A percentile compares a stretch with the other conserved stretches of the same genome.
These are phyloP conservation scores for Plectropomus leopardus DNA, from an alignment of 2,113 vertebrate species.

Conservation along the genomic window DNA sequence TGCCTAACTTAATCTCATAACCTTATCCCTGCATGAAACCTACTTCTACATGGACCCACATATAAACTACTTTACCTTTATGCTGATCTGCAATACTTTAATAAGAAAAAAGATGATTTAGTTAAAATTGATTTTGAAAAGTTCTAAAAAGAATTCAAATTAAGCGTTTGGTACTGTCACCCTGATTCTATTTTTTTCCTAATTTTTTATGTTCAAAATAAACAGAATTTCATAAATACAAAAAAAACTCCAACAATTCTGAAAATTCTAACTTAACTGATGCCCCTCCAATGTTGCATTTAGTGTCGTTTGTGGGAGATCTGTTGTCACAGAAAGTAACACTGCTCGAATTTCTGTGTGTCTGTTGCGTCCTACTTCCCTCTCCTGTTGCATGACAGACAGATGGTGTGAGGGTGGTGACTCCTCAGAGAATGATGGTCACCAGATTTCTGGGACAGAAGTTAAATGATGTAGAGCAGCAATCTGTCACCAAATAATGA, in stretches of 20 bases:
- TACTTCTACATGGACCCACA: too few species aligned
- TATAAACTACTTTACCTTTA: too few species aligned
- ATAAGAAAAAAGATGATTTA: too few species aligned
- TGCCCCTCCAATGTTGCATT: neutral
- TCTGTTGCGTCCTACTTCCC: constrained; percentile 50
- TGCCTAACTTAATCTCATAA: too few species aligned
- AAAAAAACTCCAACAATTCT: neutral
- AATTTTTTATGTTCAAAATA: neutral
- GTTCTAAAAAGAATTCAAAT: too few species aligned
- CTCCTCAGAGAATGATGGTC: constrained; percentile 40
- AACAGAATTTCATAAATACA: neutral
- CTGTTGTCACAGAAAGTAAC: neutral
- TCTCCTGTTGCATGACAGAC: constrained; percentile 31
- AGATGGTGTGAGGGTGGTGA: constrained; percentile 61
- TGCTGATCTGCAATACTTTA: too few species aligned
- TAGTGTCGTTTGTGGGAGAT: neutral
- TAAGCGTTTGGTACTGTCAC: too few species aligned
- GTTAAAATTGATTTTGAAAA: too few species aligned
- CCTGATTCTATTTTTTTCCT: neutral
- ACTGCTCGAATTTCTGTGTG: neutral
- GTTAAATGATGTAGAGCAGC: constrained; percentile 27
- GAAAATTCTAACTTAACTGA: neutral
- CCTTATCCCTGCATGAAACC: too few species aligned
- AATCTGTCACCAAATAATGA: constrained; percentile 24
- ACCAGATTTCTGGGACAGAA: constrained; percentile 58